Base-by-base conservation (phyloP, 2,888 invertebrate species). In the Linnaemya tessellans region DNA sequence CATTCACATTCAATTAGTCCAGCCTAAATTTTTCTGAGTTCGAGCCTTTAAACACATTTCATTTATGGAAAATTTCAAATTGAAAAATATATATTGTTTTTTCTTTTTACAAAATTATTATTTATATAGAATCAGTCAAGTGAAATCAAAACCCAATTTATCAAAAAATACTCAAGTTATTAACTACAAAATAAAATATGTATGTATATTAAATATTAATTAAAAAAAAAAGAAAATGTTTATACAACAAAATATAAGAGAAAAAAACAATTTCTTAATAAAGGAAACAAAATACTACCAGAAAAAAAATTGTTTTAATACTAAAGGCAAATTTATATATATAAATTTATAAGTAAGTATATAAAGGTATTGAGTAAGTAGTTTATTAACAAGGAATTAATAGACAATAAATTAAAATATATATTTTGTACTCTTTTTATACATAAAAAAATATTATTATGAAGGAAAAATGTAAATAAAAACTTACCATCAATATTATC, bases 401-500 rank as follows among this genome's bases (percentile, higher is more conserved):
- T n/a, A 56, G 65, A 77, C 70, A 77, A 64, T 70, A 80, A 73
- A 38, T 75, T 25, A 62, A 30, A n/a, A 64, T 60, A 62, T 58
- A 62, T 70, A 64, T 54, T 41, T 64, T 30, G 38, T 38, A 25
- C 18, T 49, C 18, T 60, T 41, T 56, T 71, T 58, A 58, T 73
- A 80, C 67, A 60, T 13, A 35, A 1, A 38, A 70, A 73, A 62
- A n/a, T n/a, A n/a, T n/a, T 11, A 54, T 43, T 22, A 43, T 41
- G 18, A 20, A 30, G 11, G 8, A 58, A 71, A 62, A 67, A 25
- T 46, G 15, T 56, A 49, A 18, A 22, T 18, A 51, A 64, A 73
- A 35, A 94, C 96, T 96, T 93, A 96, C 96, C 96, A 93, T 96
- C 96, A 90, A 96, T 95, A 89, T 95, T 94, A 93, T 96, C 96